A percentile compares a stretch with the other conserved stretches of the same genome.
Evolutionary conservation across 2,113 vertebrate genomes (phyloP).

Genomic region (Canis aureus): DNA sequence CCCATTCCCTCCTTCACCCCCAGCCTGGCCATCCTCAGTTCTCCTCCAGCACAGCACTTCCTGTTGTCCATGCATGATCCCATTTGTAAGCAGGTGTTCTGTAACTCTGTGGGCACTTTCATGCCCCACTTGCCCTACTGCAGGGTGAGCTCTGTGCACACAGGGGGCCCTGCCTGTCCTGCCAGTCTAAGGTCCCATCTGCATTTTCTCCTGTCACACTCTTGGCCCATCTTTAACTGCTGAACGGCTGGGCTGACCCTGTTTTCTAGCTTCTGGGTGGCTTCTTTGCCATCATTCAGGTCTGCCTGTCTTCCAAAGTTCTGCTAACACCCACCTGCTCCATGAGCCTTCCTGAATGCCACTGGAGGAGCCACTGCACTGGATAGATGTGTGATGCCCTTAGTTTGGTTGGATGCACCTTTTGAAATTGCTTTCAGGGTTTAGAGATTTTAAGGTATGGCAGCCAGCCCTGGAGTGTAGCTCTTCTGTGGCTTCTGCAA

Average conservation of each 20-base stretch:
- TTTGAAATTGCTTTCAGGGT: background rate
- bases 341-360: background rate
- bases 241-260: background rate
- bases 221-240: background rate
- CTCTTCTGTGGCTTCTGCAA: background rate
- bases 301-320: background rate
- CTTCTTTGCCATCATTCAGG: background rate
- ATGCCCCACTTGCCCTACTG: background rate
- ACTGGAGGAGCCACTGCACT: rapidly evolving
- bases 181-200: background rate
- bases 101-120: rapidly evolving
- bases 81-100: background rate
- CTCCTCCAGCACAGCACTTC: background rate
- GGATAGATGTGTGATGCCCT: background rate
- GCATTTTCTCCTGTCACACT: background rate
- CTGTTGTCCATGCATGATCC: rapidly evolving
- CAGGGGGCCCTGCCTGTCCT: background rate
- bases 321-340: background rate
- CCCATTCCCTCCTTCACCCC: background rate
- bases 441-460: background rate
- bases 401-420: background rate
- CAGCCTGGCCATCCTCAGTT: background rate
- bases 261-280: background rate
- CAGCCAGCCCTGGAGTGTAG: background rate
- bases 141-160: background rate